These are phyloP conservation scores for Chroicocephalus ridibundus DNA, from an alignment of 2,113 vertebrate species.

Conservation along the genomic window DNA sequence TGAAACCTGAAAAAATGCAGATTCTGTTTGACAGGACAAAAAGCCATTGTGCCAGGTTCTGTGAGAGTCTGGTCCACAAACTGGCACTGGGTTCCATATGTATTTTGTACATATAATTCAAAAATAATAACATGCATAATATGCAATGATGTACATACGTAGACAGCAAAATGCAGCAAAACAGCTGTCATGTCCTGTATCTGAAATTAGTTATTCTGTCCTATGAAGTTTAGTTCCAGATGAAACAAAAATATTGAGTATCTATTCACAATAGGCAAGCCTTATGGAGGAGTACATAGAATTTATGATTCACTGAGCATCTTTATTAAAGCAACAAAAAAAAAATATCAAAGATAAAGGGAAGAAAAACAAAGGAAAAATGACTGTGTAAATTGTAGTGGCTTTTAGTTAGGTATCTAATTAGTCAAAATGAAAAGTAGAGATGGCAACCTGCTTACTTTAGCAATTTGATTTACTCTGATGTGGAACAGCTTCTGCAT, in stretches of 20 bases:
- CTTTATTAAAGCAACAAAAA: not conserved
- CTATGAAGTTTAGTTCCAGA: not conserved
- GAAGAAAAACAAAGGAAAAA: not conserved
- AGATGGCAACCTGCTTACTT: not conserved
- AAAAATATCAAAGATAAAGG: not conserved
- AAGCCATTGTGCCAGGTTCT: not conserved
- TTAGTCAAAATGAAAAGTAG: constrained; percentile 48
- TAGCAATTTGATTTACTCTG: constrained; percentile 40
- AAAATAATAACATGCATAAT: not conserved
- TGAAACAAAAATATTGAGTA: not conserved
- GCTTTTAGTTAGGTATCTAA: constrained; percentile 41
- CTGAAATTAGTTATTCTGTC: not conserved
- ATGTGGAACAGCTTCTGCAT: not conserved
- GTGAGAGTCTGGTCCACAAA: not conserved
- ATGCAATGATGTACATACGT: not conserved
- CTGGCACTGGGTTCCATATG: rapidly evolving
- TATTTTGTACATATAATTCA: not conserved
- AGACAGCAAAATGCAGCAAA: not conserved
- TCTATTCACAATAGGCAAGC: not conserved
- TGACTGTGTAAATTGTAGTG: not conserved
- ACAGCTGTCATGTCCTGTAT: not conserved
- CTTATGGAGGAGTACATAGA: not conserved
- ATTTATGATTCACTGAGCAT: not conserved
- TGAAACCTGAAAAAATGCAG: not conserved
- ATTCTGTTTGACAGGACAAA: not conserved